Evolutionary conservation across 2,888 invertebrate genomes (phyloP), one percentile per base, ranked within the genome.

Genomic region (Cepaea hortensis): DNA sequence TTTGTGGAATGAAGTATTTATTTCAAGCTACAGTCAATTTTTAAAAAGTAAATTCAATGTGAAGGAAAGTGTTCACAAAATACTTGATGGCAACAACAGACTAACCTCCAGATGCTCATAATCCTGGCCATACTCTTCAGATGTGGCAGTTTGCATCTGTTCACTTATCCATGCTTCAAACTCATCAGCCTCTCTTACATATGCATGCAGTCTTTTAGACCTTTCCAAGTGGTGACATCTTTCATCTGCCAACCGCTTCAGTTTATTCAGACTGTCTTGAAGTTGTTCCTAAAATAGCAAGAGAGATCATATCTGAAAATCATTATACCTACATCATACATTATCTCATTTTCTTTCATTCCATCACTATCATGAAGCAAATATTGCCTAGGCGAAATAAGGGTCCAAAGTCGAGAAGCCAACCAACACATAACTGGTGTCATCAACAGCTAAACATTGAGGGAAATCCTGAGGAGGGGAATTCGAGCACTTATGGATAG

Each of bases 91-190:
- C 11, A 11, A 55, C 55, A 55, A 55, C 55, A 55, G 7, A 55
- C 87, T 73, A 87, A 92, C 92, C 90, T 91, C 89, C n/a, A 93
- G 88, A 98, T 99, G 99, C 93, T 99, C 99, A 35, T 98, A 98
- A 93, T 99, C 99, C 87, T 97, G 96, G 0, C 99, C 99, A 93
- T 99, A 99, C 94, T 99, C 99, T 95, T 99, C 99, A 35, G 98
- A 97, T 20, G 97, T 97, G 0, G 98, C 98, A 20, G 97, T 93
- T 3, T 97, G 96, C 95, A 97, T 97, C 95, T 98, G 98, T 93
- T 98, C 98, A 75, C 96, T 96, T 91, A 99, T 97, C 99, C 99
- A 99, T 93, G 98, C 98, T 90, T 97, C 97, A 0, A 98, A 96
- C 94, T 99, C 98, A 92, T 97, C 97, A 77, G 97, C 91, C 87